Conservation (phyloP, 2,113 vertebrate species). For the Phalacrocorax carbo region DNA sequence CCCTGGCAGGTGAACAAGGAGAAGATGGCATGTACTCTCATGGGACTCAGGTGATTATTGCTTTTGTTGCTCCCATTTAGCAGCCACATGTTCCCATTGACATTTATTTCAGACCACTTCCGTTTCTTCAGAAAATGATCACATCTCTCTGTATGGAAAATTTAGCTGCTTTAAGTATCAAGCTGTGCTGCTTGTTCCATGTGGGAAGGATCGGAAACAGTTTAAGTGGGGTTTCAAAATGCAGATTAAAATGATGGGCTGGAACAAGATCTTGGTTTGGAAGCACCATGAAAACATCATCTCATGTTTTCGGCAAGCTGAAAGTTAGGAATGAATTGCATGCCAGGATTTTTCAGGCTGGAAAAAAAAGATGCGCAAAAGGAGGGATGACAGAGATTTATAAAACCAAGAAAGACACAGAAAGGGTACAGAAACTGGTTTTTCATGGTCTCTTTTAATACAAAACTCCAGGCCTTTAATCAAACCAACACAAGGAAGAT, state of each 20-base stretch:
- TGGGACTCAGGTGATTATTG: not conserved
- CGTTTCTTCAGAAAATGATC: not conserved
- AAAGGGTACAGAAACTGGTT: not conserved
- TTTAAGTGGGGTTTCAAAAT: not conserved
- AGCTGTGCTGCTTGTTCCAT: constrained; percentile 12
- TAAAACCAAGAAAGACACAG: not conserved
- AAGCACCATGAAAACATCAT: not conserved
- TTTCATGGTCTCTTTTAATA: not conserved
- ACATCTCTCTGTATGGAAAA: not conserved
- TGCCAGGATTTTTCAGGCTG: not conserved
- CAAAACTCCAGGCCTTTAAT: not conserved
- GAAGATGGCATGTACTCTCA: not conserved
- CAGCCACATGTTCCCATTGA: not conserved
- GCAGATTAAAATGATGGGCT: not conserved
- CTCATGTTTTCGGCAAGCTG: not conserved
- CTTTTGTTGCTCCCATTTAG: not conserved
- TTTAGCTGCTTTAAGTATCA: not conserved
- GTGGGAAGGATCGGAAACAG: not conserved
- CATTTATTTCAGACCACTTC: not conserved
- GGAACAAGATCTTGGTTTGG: constrained; percentile 13
- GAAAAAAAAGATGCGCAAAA: not conserved
- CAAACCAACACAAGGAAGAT: not conserved
- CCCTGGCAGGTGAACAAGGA: constrained; percentile 18
- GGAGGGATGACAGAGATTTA: not conserved
- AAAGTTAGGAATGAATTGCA: not conserved